These are phyloP conservation scores for Pteronura brasiliensis DNA, from an alignment of 2,113 vertebrate species.

Conservation along the genomic window DNA sequence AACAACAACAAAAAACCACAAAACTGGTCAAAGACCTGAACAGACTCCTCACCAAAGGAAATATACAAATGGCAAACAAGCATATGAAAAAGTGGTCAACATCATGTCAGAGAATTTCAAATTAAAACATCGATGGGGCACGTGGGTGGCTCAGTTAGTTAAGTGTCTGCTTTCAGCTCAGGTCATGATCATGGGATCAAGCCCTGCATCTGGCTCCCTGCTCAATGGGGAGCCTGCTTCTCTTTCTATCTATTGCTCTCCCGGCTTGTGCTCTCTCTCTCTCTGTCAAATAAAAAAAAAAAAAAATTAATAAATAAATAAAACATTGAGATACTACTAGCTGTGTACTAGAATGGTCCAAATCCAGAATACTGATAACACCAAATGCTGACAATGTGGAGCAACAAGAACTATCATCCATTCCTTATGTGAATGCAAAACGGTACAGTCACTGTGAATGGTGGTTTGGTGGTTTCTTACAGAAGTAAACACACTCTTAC, in stretches of 20 bases:
- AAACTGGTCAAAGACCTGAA: not conserved
- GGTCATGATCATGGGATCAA: too few species aligned
- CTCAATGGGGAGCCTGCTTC: too few species aligned
- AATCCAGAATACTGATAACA: not conserved
- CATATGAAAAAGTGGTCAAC: not conserved
- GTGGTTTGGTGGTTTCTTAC: not conserved
- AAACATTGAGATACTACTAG: too few species aligned
- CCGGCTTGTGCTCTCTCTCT: too few species aligned
- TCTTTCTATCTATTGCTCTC: too few species aligned
- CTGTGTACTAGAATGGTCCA: not conserved
- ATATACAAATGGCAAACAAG: not conserved
- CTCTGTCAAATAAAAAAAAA: too few species aligned
- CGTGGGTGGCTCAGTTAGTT: too few species aligned
- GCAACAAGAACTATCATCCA: not conserved
- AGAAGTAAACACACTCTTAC: not conserved
- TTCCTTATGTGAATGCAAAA: not conserved
- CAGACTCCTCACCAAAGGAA: not conserved
- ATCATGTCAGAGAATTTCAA: not conserved
- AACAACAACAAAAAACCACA: not conserved
- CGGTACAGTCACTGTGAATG: not conserved
- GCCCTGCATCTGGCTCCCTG: too few species aligned
- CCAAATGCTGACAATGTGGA: not conserved
- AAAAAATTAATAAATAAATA: too few species aligned
- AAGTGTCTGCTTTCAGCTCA: too few species aligned
- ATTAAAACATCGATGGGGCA: not conserved